Evolutionary conservation across 2,113 vertebrate genomes (phyloP).

Genomic region (Sceloporus undulatus): DNA sequence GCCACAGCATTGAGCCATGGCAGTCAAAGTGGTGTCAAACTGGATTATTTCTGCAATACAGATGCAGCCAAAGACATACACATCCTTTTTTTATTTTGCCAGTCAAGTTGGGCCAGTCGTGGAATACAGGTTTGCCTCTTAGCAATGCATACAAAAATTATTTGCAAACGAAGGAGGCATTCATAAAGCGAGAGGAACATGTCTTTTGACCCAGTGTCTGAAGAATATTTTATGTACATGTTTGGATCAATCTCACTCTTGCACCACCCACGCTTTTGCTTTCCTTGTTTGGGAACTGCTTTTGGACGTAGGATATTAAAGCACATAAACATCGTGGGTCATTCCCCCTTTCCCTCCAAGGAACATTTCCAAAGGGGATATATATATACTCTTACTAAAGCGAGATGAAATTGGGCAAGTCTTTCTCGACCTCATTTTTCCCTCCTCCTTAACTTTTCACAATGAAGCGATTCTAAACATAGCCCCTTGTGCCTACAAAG

Average conservation of each 20-base stretch:
- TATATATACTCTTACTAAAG: neutral
- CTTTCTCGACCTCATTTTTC: constrained; percentile 40
- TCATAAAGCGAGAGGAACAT: constrained; percentile 66
- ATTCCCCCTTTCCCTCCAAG: neutral
- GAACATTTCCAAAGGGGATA: constrained; percentile 15
- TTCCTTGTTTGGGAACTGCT: constrained; percentile 37
- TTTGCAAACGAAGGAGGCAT: constrained; percentile 60
- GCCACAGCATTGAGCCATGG: too few species aligned
- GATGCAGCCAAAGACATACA: too few species aligned
- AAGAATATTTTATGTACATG: constrained; percentile 59
- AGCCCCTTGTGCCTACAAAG: neutral
- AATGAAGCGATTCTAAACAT: constrained; percentile 16
- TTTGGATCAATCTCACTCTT: constrained; percentile 42
- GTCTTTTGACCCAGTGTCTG: constrained; percentile 45
- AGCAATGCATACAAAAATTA: constrained; percentile 58
- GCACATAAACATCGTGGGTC: neutral
- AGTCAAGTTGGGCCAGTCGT: constrained; percentile 44
- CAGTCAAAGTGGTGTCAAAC: neutral
- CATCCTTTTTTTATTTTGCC: constrained; percentile 25
- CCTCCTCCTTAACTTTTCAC: constrained; percentile 5
- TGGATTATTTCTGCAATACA: too few species aligned
- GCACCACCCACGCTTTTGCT: neutral
- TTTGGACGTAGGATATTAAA: constrained; percentile 36
- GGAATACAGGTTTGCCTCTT: constrained; percentile 63
- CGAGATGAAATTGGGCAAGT: constrained; percentile 19